Evolutionary conservation across 2,888 invertebrate genomes (phyloP), one percentile per base, ranked within the genome.

Genomic region (Laothoe populi): DNA sequence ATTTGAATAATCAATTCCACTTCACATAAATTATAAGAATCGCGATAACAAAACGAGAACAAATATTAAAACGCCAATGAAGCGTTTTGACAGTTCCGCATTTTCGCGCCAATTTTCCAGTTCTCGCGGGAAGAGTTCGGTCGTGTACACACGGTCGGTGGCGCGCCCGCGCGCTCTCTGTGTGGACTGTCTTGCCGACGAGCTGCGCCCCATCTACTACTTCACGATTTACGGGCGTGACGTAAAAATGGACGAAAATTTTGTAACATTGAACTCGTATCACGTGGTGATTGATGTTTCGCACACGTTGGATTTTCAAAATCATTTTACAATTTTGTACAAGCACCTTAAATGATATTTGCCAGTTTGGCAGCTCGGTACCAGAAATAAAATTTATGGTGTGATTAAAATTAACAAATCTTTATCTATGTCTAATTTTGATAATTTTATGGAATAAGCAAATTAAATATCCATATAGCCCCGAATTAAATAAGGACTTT

Each of bases 91-190:
- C 84, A 83, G 80, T 82, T 87, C 83, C 79, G 81, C 90, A 91
- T 92, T 92, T 92, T 92, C 89, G 91, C 91, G 91, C 87, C 86
- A 90, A 88, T 90, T 91, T 90, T 86, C 89, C 89, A 83, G 77
- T 78, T 74, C 77, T 74, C 82, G 85, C 81, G 81, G 81, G 75
- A 82, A 83, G 76, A 76, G 71, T 72, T 75, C 78, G 74, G 77
- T 77, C 69, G 66, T 64, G 60, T 67, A 68, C 60, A 63, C 72
- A 67, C 78, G 80, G 78, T 79, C 83, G 81, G 75, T 80, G 81
- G 83, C 86, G 86, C 84, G 82, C 78, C 73, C 82, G 79, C 83
- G 82, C 82, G 82, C 77, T 84, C 84, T 86, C 83, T 79, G 71
- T 77, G 77, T 73, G 77, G 77, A 91, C 90, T 90, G 90, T 86